Evolutionary conservation across 2,888 invertebrate species (phyloP).

Genomic region (Tinea pellionella): DNA sequence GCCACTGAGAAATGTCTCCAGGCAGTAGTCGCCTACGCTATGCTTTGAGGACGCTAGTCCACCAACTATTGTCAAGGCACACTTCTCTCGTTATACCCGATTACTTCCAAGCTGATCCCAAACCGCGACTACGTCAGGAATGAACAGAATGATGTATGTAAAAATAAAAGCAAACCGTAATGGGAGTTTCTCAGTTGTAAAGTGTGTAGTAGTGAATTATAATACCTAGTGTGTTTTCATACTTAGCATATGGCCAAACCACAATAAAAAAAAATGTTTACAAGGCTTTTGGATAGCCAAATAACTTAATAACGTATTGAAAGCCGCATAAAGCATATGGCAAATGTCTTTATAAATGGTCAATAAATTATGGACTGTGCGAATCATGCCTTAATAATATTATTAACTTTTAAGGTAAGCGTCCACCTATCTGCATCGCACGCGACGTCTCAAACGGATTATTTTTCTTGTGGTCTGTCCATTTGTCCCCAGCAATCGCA

Average conservation of each 20-base stretch:
- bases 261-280: background rate
- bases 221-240: background rate
- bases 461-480: too few relatives aligned
- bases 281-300: constrained; percentile 3
- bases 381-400: constrained; percentile 2
- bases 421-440: too few relatives aligned
- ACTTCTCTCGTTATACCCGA: too few relatives aligned
- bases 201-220: background rate
- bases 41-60: too few relatives aligned
- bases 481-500: too few relatives aligned
- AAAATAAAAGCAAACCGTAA: background rate
- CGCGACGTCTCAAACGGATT: too few relatives aligned
- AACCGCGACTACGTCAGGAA: too few relatives aligned
- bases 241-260: background rate
- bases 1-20: too few relatives aligned
- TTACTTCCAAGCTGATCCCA: too few relatives aligned
- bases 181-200: background rate
- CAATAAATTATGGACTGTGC: constrained; percentile 10
- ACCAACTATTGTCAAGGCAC: too few relatives aligned
- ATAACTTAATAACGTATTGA: constrained; percentile 3
- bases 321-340: constrained; percentile 18
- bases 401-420: constrained; percentile 2
- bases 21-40: too few relatives aligned
- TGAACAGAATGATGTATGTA: too few relatives aligned
- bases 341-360: constrained; percentile 18